phyloP scores from a whole-genome alignment of 2,888 invertebrate genomes.

The Aporophyla lueneburgensis region DNA sequence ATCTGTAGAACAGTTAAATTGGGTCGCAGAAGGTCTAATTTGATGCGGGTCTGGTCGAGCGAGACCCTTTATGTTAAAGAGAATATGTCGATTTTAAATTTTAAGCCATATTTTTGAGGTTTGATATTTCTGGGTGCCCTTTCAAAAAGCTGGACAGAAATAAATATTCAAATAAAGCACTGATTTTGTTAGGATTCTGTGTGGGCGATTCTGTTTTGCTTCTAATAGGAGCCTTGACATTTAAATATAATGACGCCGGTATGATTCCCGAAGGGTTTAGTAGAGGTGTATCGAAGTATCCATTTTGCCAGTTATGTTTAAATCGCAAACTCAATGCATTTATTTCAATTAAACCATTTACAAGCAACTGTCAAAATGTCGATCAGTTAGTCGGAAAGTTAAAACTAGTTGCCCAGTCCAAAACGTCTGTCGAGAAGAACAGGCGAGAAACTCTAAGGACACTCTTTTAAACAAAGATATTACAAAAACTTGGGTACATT shows the following conservation, averaged over 20 bases:
- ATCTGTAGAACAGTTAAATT: slow-evolving; percentile 85
- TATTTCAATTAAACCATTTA: too few relatives aligned
- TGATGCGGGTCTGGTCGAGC: slow-evolving; percentile 81
- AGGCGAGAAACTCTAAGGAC: too few relatives aligned
- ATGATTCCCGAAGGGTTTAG: too few relatives aligned
- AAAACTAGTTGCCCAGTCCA: too few relatives aligned
- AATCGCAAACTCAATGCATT: too few relatives aligned
- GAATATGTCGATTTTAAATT: slow-evolving; percentile 77
- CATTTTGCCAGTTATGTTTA: too few relatives aligned
- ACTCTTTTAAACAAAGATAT: too few relatives aligned
- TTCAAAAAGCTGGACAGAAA: slow-evolving; percentile 13
- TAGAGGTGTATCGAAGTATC: neutral
- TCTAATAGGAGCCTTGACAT: slow-evolving; percentile 23
- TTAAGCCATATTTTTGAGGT: slow-evolving; percentile 65
- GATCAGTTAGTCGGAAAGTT: too few relatives aligned
- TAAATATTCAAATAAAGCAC: slow-evolving; percentile 22
- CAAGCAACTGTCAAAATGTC: too few relatives aligned
- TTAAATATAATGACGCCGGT: neutral
- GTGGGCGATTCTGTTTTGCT: neutral
- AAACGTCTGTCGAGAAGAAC: too few relatives aligned
- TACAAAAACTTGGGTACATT: too few relatives aligned
- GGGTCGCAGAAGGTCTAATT: slow-evolving; percentile 81
- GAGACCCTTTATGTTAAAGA: slow-evolving; percentile 74
- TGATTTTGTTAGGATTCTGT: slow-evolving; percentile 5
- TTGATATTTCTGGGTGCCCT: slow-evolving; percentile 46